phyloP scores from a whole-genome alignment of 1,140 invertebrate species.

The Mylabris phalerata region DNA sequence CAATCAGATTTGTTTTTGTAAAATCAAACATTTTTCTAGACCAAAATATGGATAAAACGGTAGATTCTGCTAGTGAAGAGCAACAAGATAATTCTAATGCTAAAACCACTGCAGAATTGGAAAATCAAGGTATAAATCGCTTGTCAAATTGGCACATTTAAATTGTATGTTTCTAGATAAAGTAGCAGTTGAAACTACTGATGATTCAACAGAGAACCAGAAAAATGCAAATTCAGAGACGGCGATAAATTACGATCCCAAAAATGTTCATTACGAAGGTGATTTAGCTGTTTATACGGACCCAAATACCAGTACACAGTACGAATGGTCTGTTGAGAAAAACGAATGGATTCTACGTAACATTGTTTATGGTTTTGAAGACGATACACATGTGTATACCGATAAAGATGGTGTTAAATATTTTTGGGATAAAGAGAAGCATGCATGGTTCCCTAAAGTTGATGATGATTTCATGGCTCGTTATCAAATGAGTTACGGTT shows the following conservation, averaged over 20 bases:
- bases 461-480: constrained; percentile 94
- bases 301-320: constrained; percentile 57
- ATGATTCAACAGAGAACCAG: neutral
- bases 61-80: too few species aligned
- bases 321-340: constrained; percentile 56
- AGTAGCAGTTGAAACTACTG: neutral
- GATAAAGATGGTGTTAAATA: constrained; percentile 85
- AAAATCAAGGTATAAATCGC: too few species aligned
- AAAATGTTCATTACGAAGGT: constrained; percentile 58
- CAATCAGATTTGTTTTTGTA: too few species aligned
- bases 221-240: neutral
- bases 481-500: constrained; percentile 95
- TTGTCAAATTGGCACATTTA: too few species aligned
- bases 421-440: constrained; percentile 85
- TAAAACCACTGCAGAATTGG: too few species aligned
- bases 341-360: constrained; percentile 51
- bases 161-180: neutral
- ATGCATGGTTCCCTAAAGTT: constrained; percentile 95
- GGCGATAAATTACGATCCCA: constrained; percentile 40
- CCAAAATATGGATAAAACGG: too few species aligned
- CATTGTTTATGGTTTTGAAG: constrained; percentile 62
- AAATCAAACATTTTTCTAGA: too few species aligned
- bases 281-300: constrained; percentile 68
- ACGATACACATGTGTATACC: constrained; percentile 72
- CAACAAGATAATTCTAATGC: too few species aligned